Percentiles rank a stretch among this genome's conserved stretches.
Conservation (phyloP, 64 coral and sea anemone genomes). For the Stichodactyla mertensii region DNA sequence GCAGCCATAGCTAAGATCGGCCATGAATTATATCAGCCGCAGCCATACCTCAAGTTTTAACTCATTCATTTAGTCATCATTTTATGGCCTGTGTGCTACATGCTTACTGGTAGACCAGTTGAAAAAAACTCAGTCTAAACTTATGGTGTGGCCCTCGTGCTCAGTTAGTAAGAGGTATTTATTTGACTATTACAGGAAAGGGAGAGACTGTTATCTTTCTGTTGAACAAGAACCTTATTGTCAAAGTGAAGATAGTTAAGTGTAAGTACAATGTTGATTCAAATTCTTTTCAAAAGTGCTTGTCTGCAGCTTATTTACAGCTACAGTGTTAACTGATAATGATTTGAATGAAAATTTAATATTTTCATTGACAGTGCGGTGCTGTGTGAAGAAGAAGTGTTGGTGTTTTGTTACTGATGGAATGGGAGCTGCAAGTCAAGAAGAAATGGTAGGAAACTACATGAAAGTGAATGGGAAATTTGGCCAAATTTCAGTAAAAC, state of each 20-base stretch:
- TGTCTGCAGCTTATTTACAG: background rate
- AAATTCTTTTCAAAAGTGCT: background rate
- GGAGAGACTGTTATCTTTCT: constrained; percentile 78
- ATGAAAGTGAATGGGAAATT: background rate
- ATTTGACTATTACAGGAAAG: constrained; percentile 22
- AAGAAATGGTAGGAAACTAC: constrained; percentile 83
- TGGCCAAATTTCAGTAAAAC: too few species aligned
- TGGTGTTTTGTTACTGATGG: constrained; percentile 99
- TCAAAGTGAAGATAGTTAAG: constrained; percentile 91
- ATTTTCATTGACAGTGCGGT: constrained; percentile 44
- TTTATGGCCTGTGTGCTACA: too few species aligned
- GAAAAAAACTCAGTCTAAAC: too few species aligned
- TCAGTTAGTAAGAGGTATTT: background rate
- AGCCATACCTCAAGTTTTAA: too few species aligned
- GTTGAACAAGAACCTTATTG: constrained; percentile 90
- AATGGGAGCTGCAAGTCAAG: constrained; percentile 95
- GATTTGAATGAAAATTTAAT: background rate
- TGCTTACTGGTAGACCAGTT: too few species aligned
- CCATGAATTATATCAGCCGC: too few species aligned
- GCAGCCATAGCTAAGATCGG: too few species aligned
- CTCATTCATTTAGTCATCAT: too few species aligned
- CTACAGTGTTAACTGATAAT: background rate
- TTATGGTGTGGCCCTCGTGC: too few species aligned
- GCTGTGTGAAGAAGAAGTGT: constrained; percentile 95
- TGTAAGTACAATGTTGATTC: constrained; percentile 40